These are phyloP conservation scores for Episyrphus balteatus DNA, from an alignment of 1,140 invertebrate species.

Conservation along the genomic window DNA sequence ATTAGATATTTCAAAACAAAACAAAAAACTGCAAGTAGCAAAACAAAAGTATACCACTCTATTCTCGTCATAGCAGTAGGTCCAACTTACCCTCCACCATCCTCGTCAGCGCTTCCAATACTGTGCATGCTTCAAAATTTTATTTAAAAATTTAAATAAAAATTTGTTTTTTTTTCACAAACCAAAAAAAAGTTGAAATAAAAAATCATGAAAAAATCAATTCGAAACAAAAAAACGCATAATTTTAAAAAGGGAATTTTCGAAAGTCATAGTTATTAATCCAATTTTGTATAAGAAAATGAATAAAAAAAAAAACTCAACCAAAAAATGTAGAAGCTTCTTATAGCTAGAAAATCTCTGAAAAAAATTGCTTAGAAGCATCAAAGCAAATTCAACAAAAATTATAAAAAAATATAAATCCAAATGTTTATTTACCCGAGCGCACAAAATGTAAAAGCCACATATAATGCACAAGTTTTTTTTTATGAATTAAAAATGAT, in stretches of 20 bases:
- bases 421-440: background rate
- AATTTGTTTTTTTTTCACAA: too few relatives aligned
- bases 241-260: too few relatives aligned
- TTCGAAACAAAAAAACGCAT: background rate
- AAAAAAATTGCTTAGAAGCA: background rate
- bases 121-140: constrained; percentile 5
- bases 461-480: background rate
- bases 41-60: background rate
- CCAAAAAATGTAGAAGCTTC: too few relatives aligned
- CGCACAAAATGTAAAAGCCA: too few relatives aligned
- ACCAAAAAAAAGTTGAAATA: too few relatives aligned
- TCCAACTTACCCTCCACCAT: constrained; percentile 39
- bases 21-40: background rate
- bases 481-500: background rate
- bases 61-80: background rate
- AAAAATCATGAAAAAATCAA: too few relatives aligned
- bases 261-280: too few relatives aligned
- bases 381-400: background rate
- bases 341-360: too few relatives aligned
- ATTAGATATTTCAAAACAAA: background rate
- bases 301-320: too few relatives aligned
- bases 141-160: too few relatives aligned
- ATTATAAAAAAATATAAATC: background rate
- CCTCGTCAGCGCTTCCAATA: constrained; percentile 36
- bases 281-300: too few relatives aligned